Base-by-base conservation (phyloP, 2,797 vertebrate genomes). In the Eulemur albifrons region DNA sequence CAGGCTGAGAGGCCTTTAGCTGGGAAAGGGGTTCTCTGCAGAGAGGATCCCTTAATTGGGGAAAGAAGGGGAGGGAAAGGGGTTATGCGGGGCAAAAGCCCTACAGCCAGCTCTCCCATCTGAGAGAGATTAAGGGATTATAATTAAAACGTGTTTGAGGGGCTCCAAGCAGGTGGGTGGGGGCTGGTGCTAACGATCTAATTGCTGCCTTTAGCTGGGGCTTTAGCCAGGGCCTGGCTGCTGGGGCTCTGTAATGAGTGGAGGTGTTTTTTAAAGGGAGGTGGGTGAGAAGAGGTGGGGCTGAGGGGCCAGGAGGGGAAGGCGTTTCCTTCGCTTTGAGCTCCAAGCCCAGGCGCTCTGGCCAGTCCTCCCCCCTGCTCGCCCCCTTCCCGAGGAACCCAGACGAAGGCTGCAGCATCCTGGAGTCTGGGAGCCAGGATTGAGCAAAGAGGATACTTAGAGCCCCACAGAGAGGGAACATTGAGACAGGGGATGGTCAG, bases 141-240 rank as follows among this genome's bases (percentile, higher is more conserved):
- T 77, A 96, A 93, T 86, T 96, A 89, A 14, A 90, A 45, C 48
- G 0, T 9, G 0, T 97, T 91, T 82, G 30, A 14, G 77, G 32
- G 48, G 45, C 89, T 81, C 20, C 17, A 45, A 84, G 95, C 96
- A 97, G 96, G 87, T 27, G 94, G 63, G 40, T 87, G 20, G 0
- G 2, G 57, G 85, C 93, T 76, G 95, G 89, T 81, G 97, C 93
- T 97, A 96, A 95, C 3, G 89, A 97, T 97, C 97, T 97, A 96
- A 98, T 97, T 97, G 97, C 84, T 57, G 95, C 86, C 92, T 96
- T 94, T 43, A 77, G 32, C 32, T 27, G 8, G 85, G 38, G 84
- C 91, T 82, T 73, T 35, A 43, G 40, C 76, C 67, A 7, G 85
- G 88, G 86, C 77, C 80, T 59, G 80, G 80, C 83, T 89, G 80